Evolutionary conservation across 2,113 vertebrate species (phyloP).

Genomic region (Capra hircus): DNA sequence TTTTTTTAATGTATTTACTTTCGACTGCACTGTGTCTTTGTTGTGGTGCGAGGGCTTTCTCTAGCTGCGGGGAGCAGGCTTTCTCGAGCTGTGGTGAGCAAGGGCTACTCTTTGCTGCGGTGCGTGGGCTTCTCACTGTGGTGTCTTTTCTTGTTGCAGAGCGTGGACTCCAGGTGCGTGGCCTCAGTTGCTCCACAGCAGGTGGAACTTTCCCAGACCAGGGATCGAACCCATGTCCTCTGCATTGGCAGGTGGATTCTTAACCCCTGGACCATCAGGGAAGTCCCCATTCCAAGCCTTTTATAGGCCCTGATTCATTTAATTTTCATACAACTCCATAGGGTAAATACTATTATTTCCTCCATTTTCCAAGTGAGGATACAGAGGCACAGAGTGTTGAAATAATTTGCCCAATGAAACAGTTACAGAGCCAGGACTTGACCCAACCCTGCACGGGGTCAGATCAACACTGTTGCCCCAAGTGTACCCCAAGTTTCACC

Average conservation of each 20-base stretch:
- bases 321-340: not conserved
- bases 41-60: fast-evolving
- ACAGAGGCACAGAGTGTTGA: not conserved
- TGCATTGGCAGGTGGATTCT: not conserved
- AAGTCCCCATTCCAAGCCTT: not conserved
- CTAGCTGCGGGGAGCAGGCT: not conserved
- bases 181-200: not conserved
- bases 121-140: not conserved
- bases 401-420: not conserved
- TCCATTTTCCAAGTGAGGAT: not conserved
- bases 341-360: not conserved
- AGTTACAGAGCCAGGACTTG: not conserved
- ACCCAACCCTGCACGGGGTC: not conserved
- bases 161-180: not conserved
- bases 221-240: not conserved
- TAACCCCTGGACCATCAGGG: not conserved
- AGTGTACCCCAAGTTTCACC: not conserved
- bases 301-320: not conserved
- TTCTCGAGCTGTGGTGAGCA: not conserved
- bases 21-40: not conserved
- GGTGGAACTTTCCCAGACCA: not conserved
- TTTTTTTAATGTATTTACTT: not conserved
- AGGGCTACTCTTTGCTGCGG: not conserved
- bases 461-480: not conserved
- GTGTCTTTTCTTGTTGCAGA: not conserved